phyloP scores from a whole-genome alignment of 1,140 invertebrate species.

The Neodiprion virginianus region DNA sequence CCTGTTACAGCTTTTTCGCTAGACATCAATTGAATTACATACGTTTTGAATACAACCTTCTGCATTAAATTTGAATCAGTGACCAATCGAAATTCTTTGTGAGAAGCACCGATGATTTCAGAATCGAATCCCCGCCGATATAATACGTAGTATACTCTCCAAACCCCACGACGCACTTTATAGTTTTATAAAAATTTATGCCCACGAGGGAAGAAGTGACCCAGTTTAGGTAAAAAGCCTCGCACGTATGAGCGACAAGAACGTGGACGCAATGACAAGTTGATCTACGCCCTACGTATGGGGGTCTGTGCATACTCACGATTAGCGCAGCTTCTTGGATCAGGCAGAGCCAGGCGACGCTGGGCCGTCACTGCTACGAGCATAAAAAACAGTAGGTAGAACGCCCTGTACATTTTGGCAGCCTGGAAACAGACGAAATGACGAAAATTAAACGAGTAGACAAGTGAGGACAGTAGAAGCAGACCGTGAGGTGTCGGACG shows the following conservation, averaged over 20 bases:
- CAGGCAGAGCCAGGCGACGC: conserved; percentile 82
- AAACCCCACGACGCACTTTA: too few species aligned
- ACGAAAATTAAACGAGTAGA: not conserved
- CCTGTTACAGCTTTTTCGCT: not conserved
- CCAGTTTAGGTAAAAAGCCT: too few species aligned
- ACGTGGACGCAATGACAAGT: too few species aligned
- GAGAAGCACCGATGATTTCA: too few species aligned
- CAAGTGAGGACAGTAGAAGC: too few species aligned
- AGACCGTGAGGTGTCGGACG: not conserved
- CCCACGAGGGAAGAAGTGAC: too few species aligned
- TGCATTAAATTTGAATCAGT: conserved; percentile 16
- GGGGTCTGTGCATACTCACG: conserved; percentile 67
- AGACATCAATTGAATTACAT: not conserved
- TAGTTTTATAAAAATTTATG: too few species aligned
- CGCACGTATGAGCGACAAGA: too few species aligned
- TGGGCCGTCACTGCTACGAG: conserved; percentile 76
- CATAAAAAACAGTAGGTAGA: conserved; percentile 70
- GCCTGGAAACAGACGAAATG: conserved; percentile 36
- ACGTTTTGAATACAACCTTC: not conserved
- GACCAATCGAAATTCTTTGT: too few species aligned
- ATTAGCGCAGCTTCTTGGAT: conserved; percentile 86
- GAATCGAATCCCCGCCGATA: too few species aligned
- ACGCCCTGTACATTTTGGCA: conserved; percentile 55
- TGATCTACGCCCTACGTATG: too few species aligned
- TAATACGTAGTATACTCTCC: too few species aligned